These are phyloP conservation scores for Heliconius charithonia DNA, from an alignment of 2,888 invertebrate species.

Conservation along the genomic window DNA sequence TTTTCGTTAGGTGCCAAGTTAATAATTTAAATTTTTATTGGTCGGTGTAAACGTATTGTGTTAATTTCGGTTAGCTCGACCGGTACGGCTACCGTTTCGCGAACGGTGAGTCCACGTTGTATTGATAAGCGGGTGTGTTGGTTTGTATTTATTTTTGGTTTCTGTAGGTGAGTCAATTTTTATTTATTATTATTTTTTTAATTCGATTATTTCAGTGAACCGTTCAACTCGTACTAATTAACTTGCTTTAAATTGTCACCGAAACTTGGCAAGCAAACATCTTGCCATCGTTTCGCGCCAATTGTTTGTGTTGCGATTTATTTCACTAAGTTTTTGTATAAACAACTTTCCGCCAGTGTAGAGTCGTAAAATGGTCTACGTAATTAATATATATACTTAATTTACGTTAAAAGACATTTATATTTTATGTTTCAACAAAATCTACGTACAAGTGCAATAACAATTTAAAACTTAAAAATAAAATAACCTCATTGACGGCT, in stretches of 20 bases:
- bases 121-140: slow-evolving; percentile 48
- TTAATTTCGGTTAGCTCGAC: slow-evolving; percentile 56
- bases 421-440: slow-evolving; percentile 1
- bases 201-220: neutral
- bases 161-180: slow-evolving; percentile 46
- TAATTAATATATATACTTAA: slow-evolving; percentile 38
- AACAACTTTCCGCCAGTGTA: slow-evolving; percentile 32
- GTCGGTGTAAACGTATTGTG: slow-evolving; percentile 54
- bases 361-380: slow-evolving; percentile 36
- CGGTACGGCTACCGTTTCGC: slow-evolving; percentile 61
- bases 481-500: slow-evolving; percentile 29
- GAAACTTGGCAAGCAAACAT: slow-evolving; percentile 45
- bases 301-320: slow-evolving; percentile 41
- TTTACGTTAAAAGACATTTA: neutral
- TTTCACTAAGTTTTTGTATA: slow-evolving; percentile 40
- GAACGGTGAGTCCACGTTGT: slow-evolving; percentile 45
- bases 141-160: slow-evolving; percentile 44
- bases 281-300: slow-evolving; percentile 38
- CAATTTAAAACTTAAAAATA: slow-evolving; percentile 21
- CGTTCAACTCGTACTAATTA: slow-evolving; percentile 43
- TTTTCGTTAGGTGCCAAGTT: slow-evolving; percentile 40
- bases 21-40: slow-evolving; percentile 54
- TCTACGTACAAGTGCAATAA: neutral
- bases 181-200: slow-evolving; percentile 5
- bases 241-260: slow-evolving; percentile 38